Base-by-base conservation (phyloP, 1,140 invertebrate genomes). In the Bombus difficillimus region DNA sequence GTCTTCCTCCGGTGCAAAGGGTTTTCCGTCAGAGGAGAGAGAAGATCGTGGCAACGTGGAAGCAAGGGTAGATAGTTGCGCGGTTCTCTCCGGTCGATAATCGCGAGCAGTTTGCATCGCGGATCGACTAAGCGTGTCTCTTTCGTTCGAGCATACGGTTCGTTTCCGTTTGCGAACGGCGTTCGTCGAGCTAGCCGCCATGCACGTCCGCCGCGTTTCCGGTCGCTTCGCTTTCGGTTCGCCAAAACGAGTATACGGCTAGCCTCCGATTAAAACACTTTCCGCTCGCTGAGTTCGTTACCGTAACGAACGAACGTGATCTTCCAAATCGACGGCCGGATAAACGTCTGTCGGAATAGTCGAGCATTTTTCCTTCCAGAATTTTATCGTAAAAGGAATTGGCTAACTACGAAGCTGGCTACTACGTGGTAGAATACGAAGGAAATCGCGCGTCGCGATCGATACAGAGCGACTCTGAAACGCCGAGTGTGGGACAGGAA, bases 181-280 rank as follows among this genome's bases (percentile, higher is more conserved):
- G 41, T 41, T 72, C 39, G 71, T 34, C 79, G n/a, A 37, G 79
- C 25, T 22, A n/a, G 12, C 62, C 34, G 28, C 47, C 79, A 72
- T 43, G 37, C 39, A 72, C 34, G 34, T 59, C 18, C 47, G 43
- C 41, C 32, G 22, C 22, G 66, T n/a, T 81, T 81, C 68, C 79
- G 79, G 53, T 39, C 28, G 75, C 57, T 77, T 77, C 75, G 59
- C 59, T 78, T 76, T 62, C 74, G 25, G 79, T 81, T 59, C 47
- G 68, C 68, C 69, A 73, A 73, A 71, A 72, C 32, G 34, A 59
- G 15, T 57, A 57, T 59, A n/a, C n/a, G 41, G 18, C 39, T 28
- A 41, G 71, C 8, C 59, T 34, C 28, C 73, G 41, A 75, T 75
- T 78, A 62, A 71, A 59, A 71, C 41, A 47, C 75, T 79, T 59